Base-by-base conservation (phyloP, 2,888 invertebrate genomes). In the Ochropleura leucogaster region DNA sequence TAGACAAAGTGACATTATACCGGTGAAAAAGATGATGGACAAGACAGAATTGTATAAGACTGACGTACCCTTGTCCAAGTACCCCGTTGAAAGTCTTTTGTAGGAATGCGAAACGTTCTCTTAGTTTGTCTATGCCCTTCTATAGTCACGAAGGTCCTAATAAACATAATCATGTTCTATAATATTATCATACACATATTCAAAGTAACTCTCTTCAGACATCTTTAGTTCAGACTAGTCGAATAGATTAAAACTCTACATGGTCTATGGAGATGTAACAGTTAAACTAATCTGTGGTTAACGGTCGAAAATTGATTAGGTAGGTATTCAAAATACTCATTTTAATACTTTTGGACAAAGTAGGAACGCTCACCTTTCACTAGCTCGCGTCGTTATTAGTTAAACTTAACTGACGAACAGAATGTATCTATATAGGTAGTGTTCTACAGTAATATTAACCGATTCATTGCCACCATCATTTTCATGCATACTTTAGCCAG, bases 291-390 rank as follows among this genome's bases (percentile, higher is more conserved):
- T 68, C 53, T 55, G 8, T 68, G 3, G 44, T 63, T 70, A 63
- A 77, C 60, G 62, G 62, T 62, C 20, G 1, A 49, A 59, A 55
- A 49, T 70, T 70, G 18, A 63, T 77, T 53, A n/a, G 20, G 16
- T 57, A 16, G n/a, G 12, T 62, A 44, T 20, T 62, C 7, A 69
- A 30, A 68, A 62, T 20, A 16, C 14, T 70, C 16, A 18, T 46
- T 51, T 51, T 40, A 63, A 70, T 70, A 77, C 40, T 57, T 62
- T 70, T 55, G 44, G 49, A n/a, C 47, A n/a, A 49, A 18, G 7
- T 0, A 16, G 62, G 40, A n/a, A 63, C 69, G 77, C 69, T 77
- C 62, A 76, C 63, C 76, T 77, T 70, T 76, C 63, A 76, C 49
- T 63, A 49, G 14, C 44, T 68, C 68, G 49, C 10, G 18, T 46